Percentiles rank a stretch among this genome's conserved stretches.
Conservation (phyloP, 2,113 vertebrate species). For the Malurus melanocephalus region DNA sequence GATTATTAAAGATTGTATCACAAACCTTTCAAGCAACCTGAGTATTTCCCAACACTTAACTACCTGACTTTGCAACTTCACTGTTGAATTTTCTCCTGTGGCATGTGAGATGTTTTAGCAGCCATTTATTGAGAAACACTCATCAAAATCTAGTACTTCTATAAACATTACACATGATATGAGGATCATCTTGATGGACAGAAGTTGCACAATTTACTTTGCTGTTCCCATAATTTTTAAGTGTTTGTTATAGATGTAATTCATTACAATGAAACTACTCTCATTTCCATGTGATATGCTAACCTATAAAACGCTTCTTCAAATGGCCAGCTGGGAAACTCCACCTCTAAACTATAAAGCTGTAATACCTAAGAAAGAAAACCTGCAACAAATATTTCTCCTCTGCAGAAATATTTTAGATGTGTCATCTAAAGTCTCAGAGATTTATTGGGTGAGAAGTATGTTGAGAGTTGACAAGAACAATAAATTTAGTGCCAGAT, state of each 20-base stretch:
- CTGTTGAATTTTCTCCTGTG: background rate
- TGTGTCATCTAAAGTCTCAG: conserved; percentile 15
- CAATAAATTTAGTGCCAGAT: conserved; percentile 40
- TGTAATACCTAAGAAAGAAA: background rate
- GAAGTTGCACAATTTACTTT: background rate
- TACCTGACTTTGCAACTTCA: background rate
- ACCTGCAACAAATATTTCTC: conserved; percentile 16
- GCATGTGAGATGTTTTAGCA: background rate
- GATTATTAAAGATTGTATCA: background rate
- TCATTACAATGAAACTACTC: background rate
- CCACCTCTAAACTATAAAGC: background rate
- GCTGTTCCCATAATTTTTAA: background rate
- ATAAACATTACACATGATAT: background rate
- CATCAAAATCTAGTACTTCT: background rate
- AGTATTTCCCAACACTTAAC: background rate
- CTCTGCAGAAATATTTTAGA: conserved; percentile 28
- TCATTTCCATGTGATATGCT: background rate
- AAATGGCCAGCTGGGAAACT: background rate
- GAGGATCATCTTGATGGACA: background rate
- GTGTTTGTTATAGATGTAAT: background rate
- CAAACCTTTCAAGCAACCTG: background rate
- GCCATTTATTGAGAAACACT: conserved; percentile 6
- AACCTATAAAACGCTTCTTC: background rate
- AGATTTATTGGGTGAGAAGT: conserved; percentile 55
- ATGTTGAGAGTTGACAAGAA: conserved; percentile 38